Evolutionary conservation across 2,113 vertebrate species (phyloP), one percentile per base, ranked within the genome.

Genomic region (Gavialis gangeticus): DNA sequence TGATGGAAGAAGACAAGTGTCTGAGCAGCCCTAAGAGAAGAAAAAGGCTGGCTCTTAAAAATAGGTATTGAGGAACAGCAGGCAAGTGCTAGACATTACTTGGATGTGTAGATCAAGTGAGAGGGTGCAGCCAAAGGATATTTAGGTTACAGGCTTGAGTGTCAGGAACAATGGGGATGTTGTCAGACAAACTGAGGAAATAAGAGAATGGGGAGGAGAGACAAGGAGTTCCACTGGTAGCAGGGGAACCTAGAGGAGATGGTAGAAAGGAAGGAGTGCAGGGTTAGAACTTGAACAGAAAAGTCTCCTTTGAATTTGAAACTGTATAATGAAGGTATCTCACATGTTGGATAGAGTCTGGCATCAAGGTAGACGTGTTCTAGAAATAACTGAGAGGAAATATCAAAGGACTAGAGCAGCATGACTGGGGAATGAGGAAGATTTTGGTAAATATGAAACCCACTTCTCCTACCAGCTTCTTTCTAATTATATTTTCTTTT

Each of bases 251-350:
- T 54, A 30, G 22, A 84, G 9, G 67, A 86, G 22, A 27, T 79
- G 83, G 46, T 12, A 89, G 62, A 60, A 58, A 79, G 71, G 46
- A 15, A 63, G 21, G 3, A 57, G 37, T 94, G 83, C 56, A 57
- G 57, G 58, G 28, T 83, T 79, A 84, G 54, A 63, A 76, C 73
- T 87, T 89, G 86, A 85, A 85, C 82, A 87, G 37, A 87, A 64
- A 85, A 79, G 30, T 78, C 82, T 80, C 30, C 76, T 94, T 85
- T 92, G 82, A 92, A 79, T 15, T 22, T 83, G 12, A 69, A 92
- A 85, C 76, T 91, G 59, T 82, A 22, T 90, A 81, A 71, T 63
- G 59, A 56, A 85, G 69, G 46, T 17, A 79, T 84, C 19, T 92
- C 25, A 25, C 6, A 4, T 57, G 57, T 67, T 56, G 92, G 76